Conservation (phyloP, 2,888 invertebrate species). For the Netelia fuscicornis region DNA sequence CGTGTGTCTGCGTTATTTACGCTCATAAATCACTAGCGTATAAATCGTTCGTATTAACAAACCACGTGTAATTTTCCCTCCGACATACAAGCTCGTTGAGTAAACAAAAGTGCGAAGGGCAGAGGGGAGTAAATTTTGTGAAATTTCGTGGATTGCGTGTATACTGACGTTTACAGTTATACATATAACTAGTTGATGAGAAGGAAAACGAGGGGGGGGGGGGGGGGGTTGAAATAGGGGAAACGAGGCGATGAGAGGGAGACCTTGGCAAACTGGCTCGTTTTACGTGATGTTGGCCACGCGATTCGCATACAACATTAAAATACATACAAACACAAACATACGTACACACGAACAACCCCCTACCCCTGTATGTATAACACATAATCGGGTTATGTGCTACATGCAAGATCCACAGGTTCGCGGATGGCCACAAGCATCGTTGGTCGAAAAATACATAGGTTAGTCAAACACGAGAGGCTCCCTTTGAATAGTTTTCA, state of each 20-base stretch:
- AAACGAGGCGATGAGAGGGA: constrained; percentile 31
- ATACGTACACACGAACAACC: not conserved
- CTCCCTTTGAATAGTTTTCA: constrained; percentile 13
- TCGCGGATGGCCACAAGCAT: constrained; percentile 12
- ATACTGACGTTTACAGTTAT: not conserved
- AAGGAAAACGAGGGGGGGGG: not conserved
- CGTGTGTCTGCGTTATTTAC: not conserved
- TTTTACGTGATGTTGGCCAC: constrained; percentile 36
- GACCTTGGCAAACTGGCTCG: constrained; percentile 30
- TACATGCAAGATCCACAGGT: not conserved
- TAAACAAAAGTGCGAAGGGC: constrained; percentile 23
- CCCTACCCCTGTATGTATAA: not conserved
- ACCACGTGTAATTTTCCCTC: constrained; percentile 4
- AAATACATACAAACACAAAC: constrained; percentile 4
- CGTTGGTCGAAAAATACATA: constrained; percentile 51
- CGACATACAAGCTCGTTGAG: constrained; percentile 19
- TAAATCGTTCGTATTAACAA: constrained; percentile 6
- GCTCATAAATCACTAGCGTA: not conserved
- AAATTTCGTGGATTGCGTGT: constrained; percentile 18
- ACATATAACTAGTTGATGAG: not conserved
- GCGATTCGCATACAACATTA: constrained; percentile 29
- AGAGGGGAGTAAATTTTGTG: constrained; percentile 37
- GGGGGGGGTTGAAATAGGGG: constrained; percentile 1
- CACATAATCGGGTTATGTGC: constrained; percentile 1
- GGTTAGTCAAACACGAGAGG: constrained; percentile 28